phyloP scores from a whole-genome alignment of 2,888 invertebrate species.

The Apodemia mormo region DNA sequence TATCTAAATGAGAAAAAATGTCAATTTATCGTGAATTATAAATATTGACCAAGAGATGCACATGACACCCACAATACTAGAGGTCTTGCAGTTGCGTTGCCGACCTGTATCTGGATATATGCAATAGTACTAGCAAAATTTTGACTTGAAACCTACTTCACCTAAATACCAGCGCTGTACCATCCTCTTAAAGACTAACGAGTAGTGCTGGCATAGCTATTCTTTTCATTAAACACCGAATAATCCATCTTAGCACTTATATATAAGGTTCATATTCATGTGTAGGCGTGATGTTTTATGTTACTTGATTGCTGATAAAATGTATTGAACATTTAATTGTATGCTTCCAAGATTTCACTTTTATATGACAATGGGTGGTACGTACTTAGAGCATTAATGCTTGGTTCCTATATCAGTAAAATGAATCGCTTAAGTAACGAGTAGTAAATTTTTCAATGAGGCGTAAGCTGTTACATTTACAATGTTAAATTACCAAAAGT shows the following conservation, averaged over 20 bases:
- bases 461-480: too few species aligned
- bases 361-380: background rate
- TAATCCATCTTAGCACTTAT: background rate
- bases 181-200: background rate
- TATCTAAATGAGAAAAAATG: too few species aligned
- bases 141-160: background rate
- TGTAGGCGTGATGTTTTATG: background rate
- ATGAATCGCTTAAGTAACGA: too few species aligned
- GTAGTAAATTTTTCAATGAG: too few species aligned
- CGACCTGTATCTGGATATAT: background rate
- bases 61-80: too few species aligned
- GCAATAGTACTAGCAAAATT: background rate
- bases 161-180: background rate
- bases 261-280: background rate
- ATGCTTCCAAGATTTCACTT: constrained; percentile 1
- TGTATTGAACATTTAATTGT: constrained; percentile 11
- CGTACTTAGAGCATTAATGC: background rate
- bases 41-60: too few species aligned
- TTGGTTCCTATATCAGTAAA: too few species aligned
- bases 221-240: background rate
- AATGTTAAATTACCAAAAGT: too few species aligned
- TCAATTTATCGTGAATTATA: too few species aligned
- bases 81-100: too few species aligned
- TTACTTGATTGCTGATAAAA: constrained; percentile 13
- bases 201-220: constrained; percentile 15